Conservation (phyloP, 2,113 vertebrate species). For the Hippocampus barbouri region DNA sequence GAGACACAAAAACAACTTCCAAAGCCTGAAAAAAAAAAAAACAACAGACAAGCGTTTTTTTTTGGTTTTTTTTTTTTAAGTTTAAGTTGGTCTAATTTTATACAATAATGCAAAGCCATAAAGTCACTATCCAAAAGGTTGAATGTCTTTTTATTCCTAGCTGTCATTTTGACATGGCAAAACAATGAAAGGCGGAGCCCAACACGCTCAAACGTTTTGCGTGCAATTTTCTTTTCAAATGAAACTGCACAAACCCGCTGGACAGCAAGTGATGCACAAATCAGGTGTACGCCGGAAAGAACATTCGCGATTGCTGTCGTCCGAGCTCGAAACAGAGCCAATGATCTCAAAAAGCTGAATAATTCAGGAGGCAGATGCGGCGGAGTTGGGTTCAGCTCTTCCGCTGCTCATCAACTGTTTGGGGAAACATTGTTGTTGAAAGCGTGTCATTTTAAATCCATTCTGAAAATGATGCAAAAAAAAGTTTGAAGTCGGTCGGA, state of each 20-base stretch:
- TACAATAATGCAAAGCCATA: neutral
- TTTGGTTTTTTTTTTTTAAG: no score
- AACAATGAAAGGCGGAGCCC: no score
- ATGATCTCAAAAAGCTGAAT: constrained; percentile 47
- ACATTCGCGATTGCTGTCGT: constrained; percentile 26
- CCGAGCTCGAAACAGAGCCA: constrained; percentile 42
- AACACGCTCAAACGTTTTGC: no score
- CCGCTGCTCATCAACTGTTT: constrained; percentile 16
- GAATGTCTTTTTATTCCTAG: neutral
- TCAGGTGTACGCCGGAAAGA: constrained; percentile 19
- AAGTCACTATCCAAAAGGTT: neutral
- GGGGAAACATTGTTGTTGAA: constrained; percentile 22
- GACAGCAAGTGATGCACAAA: constrained; percentile 9
- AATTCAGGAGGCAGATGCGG: constrained; percentile 56
- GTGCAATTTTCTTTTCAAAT: neutral
- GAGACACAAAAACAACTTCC: neutral
- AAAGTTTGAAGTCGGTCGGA: constrained; percentile 27
- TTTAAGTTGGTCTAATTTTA: neutral
- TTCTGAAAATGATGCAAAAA: constrained; percentile 18
- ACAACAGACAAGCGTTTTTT: neutral
- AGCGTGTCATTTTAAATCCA: neutral
- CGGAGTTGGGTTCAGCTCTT: constrained; percentile 29
- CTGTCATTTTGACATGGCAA: no score
- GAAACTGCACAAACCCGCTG: constrained; percentile 1
- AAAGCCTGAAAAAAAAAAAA: neutral